A percentile compares a stretch with the other conserved stretches of the same genome.
These are phyloP conservation scores for Acanthosepion pharaonis DNA, from an alignment of 2,888 invertebrate genomes.

Conservation along the genomic window DNA sequence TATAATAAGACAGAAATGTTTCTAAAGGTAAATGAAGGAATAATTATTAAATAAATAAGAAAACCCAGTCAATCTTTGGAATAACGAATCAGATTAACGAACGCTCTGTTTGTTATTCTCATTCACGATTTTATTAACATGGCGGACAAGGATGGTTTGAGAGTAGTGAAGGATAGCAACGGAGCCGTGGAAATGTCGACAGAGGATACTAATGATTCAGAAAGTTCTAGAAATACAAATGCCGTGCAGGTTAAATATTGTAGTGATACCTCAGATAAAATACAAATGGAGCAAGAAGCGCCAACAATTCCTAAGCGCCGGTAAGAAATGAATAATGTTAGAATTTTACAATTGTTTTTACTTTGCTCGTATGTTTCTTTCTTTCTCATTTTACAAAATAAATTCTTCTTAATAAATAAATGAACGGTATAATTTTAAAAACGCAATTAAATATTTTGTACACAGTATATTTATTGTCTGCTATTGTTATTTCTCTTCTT, in stretches of 20 bases:
- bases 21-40: too few relatives aligned
- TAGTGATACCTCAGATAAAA: slow-evolving; percentile 47
- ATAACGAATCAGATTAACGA: not conserved
- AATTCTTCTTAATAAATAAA: not conserved
- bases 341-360: not conserved
- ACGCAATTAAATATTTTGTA: not conserved
- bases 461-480: too few relatives aligned
- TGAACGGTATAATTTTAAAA: not conserved
- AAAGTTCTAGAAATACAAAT: not conserved
- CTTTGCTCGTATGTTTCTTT: not conserved
- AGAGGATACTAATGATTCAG: not conserved
- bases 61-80: not conserved
- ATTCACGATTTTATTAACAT: not conserved
- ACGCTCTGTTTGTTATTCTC: not conserved
- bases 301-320: slow-evolving; percentile 70
- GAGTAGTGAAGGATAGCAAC: not conserved
- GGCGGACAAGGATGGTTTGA: slow-evolving; percentile 11
- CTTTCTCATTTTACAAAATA: not conserved
- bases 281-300: slow-evolving; percentile 61
- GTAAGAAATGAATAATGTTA: slow-evolving; percentile 54
- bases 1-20: too few relatives aligned
- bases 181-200: not conserved
- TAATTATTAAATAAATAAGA: too few relatives aligned
- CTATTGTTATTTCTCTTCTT: too few relatives aligned
- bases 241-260: slow-evolving; percentile 25